Conservation (phyloP, 1,140 invertebrate genomes). For the Sesamia nonagrioides region DNA sequence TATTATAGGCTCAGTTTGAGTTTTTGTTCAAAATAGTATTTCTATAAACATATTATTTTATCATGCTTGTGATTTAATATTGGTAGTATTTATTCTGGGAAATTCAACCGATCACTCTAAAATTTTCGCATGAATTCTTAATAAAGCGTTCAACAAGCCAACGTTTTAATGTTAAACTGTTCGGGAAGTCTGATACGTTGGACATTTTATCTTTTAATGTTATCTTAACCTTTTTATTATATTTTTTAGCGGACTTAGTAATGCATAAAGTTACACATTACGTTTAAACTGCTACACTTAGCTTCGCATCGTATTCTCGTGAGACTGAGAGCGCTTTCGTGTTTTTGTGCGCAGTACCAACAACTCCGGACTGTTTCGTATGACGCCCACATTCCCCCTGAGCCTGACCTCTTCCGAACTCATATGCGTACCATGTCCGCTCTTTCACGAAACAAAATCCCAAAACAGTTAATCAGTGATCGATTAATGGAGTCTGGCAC, state of each 20-base stretch:
- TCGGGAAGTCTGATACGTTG: slow-evolving; percentile 1
- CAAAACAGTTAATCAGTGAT: slow-evolving; percentile 53
- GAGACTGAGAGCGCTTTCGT: slow-evolving; percentile 41
- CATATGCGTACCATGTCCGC: slow-evolving; percentile 17
- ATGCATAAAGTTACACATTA: slow-evolving; percentile 22
- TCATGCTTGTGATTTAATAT: slow-evolving; percentile 16
- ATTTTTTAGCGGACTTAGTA: neutral
- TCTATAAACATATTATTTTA: neutral
- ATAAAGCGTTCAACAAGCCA: slow-evolving; percentile 17
- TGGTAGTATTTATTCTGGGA: neutral
- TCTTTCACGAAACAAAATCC: slow-evolving; percentile 48
- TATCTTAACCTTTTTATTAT: too few relatives aligned
- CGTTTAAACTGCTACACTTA: slow-evolving; percentile 34
- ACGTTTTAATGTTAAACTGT: slow-evolving; percentile 6
- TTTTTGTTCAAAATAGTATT: neutral
- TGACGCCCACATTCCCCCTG: slow-evolving; percentile 15
- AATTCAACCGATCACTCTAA: neutral
- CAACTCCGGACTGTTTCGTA: slow-evolving; percentile 19
- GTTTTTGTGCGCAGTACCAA: slow-evolving; percentile 49
- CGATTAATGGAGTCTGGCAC: slow-evolving; percentile 51
- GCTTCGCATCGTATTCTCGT: neutral
- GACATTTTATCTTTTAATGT: too few relatives aligned
- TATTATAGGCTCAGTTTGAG: slow-evolving; percentile 1
- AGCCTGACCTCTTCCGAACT: slow-evolving; percentile 17
- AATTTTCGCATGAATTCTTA: neutral